These are phyloP conservation scores for Caracal caracal DNA, from an alignment of 2,113 vertebrate species.

Conservation along the genomic window DNA sequence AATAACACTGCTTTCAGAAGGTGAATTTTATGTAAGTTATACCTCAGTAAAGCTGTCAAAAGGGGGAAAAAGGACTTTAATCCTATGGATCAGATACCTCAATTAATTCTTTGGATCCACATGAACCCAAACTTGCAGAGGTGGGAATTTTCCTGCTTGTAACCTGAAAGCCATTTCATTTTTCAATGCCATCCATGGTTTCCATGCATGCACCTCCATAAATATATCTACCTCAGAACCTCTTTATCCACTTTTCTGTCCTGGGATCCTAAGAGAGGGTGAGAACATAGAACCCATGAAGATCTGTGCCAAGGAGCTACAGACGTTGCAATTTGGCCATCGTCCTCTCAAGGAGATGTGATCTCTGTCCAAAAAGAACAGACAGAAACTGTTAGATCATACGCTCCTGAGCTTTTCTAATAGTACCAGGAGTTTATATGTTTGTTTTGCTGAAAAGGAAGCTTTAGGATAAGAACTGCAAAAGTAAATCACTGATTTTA, in stretches of 20 bases:
- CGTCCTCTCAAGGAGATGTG: background rate
- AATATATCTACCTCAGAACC: background rate
- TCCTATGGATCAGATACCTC: background rate
- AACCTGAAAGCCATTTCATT: background rate
- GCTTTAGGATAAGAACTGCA: background rate
- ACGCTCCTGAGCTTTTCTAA: background rate
- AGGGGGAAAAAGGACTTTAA: background rate
- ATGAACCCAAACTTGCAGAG: background rate
- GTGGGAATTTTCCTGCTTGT: background rate
- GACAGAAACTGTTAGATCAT: background rate
- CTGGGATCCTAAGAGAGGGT: background rate
- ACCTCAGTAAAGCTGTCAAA: background rate
- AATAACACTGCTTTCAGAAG: background rate
- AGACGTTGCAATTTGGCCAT: background rate
- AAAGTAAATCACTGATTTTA: slow-evolving; percentile 34
- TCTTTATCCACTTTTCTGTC: background rate
- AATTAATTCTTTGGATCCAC: background rate
- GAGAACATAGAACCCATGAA: background rate
- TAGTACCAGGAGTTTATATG: background rate
- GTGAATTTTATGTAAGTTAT: background rate
- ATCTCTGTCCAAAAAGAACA: background rate
- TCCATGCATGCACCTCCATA: background rate
- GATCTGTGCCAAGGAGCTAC: background rate
- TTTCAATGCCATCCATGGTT: background rate
- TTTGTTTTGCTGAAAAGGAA: background rate